Evolutionary conservation across 2,888 invertebrate genomes (phyloP).

Genomic region (Lydus trimaculatus): DNA sequence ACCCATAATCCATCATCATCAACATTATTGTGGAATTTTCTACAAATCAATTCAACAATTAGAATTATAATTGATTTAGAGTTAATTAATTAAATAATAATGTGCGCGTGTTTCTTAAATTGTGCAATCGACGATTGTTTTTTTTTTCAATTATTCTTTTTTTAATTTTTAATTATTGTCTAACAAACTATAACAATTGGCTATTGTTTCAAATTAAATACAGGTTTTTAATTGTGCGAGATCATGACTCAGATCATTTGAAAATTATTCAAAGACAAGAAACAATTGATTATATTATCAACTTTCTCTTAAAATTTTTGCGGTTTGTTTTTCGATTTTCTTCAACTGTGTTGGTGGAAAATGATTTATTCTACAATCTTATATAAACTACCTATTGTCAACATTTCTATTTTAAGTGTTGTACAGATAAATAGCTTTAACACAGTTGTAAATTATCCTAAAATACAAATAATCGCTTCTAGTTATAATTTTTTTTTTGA

Average conservation of each 20-base stretch:
- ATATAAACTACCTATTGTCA: no score
- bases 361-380: not conserved
- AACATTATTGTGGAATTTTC: slow-evolving; percentile 25
- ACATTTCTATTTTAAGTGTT: not conserved
- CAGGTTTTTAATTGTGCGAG: slow-evolving; percentile 1
- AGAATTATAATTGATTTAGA: not conserved
- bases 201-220: not conserved
- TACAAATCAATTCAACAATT: not conserved
- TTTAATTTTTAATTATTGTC: not conserved
- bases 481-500: no score
- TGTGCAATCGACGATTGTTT: not conserved
- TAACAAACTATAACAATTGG: slow-evolving; percentile 11
- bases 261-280: not conserved
- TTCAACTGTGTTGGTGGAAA: not conserved
- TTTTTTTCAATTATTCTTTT: not conserved
- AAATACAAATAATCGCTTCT: no score
- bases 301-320: not conserved
- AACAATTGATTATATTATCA: not conserved
- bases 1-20: slow-evolving; percentile 52
- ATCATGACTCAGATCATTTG: not conserved
- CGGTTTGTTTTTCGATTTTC: not conserved
- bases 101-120: not conserved
- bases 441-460: no score
- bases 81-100: not conserved
- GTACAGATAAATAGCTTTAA: not conserved